These are phyloP conservation scores for Thymelicus lineola DNA, from an alignment of 2,888 invertebrate genomes.

Conservation along the genomic window DNA sequence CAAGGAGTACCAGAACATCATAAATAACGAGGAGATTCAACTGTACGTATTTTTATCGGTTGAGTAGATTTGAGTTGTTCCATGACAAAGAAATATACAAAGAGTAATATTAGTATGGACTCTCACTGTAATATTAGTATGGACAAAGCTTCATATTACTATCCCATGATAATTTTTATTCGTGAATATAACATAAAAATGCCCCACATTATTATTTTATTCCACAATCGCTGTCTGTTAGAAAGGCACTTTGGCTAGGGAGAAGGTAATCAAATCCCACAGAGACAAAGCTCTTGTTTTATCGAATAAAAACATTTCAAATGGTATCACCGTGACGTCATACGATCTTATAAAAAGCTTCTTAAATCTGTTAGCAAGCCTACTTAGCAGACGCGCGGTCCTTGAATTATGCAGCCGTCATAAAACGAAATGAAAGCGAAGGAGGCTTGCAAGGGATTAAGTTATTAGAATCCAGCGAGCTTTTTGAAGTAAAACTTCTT, in stretches of 20 bases:
- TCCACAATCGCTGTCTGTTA: not conserved
- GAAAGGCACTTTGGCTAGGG: not conserved
- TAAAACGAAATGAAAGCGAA: constrained; percentile 34
- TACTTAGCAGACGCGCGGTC: constrained; percentile 19
- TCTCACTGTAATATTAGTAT: too few species aligned
- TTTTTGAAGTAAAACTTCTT: too few species aligned
- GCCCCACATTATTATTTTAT: not conserved
- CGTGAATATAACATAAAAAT: not conserved
- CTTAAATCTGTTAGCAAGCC: constrained; percentile 34
- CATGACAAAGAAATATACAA: too few species aligned
- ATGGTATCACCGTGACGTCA: constrained; percentile 18
- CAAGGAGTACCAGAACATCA: too few species aligned
- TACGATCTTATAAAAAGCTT: constrained; percentile 28
- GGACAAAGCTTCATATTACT: too few species aligned
- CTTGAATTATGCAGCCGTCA: constrained; percentile 34
- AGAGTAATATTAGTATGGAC: too few species aligned
- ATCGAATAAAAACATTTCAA: constrained; percentile 16
- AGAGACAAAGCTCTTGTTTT: constrained; percentile 1
- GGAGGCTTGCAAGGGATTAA: not conserved
- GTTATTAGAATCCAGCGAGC: not conserved
- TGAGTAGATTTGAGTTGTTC: too few species aligned
- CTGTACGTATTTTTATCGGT: too few species aligned
- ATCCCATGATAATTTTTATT: not conserved
- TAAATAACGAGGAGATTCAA: too few species aligned
- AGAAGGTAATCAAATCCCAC: constrained; percentile 5